phyloP scores from a whole-genome alignment of 1,140 invertebrate species.

The Tenebrio molitor region DNA sequence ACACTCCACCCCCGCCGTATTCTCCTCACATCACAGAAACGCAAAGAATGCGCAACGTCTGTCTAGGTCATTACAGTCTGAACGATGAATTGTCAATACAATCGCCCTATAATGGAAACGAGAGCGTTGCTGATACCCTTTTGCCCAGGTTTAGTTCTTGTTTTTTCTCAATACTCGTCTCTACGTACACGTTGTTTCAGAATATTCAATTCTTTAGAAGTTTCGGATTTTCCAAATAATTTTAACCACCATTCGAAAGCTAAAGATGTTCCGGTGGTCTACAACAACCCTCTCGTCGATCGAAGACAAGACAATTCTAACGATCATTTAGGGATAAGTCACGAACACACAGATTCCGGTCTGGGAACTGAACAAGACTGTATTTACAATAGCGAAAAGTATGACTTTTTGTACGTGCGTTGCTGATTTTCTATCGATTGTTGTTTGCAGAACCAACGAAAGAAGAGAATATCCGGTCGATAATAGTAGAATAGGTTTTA shows the following conservation, averaged over 20 bases:
- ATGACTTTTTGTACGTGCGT: not conserved
- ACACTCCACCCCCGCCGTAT: conserved; percentile 59
- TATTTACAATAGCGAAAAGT: conserved; percentile 33
- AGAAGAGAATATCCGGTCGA: not conserved
- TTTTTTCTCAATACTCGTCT: conserved; percentile 5
- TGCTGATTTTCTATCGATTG: not conserved
- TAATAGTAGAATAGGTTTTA: conserved; percentile 1
- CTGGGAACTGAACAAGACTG: conserved; percentile 77
- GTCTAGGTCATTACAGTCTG: conserved; percentile 32
- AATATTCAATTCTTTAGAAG: conserved; percentile 54
- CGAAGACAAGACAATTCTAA: conserved; percentile 42
- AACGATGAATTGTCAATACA: conserved; percentile 23
- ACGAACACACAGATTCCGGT: conserved; percentile 78
- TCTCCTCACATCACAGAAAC: conserved; percentile 53
- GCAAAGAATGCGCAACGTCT: conserved; percentile 41
- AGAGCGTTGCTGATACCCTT: conserved; percentile 42
- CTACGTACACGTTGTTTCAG: conserved; percentile 51
- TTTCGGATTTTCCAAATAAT: conserved; percentile 49
- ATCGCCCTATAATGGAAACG: conserved; percentile 19
- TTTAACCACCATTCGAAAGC: conserved; percentile 27
- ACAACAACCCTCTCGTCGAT: conserved; percentile 17
- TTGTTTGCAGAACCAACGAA: not conserved
- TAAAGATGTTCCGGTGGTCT: not conserved
- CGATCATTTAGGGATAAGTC: conserved; percentile 72
- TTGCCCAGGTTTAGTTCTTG: conserved; percentile 35